Conservation (phyloP, 2,113 vertebrate genomes). For the Oreotrochilus melanogaster region DNA sequence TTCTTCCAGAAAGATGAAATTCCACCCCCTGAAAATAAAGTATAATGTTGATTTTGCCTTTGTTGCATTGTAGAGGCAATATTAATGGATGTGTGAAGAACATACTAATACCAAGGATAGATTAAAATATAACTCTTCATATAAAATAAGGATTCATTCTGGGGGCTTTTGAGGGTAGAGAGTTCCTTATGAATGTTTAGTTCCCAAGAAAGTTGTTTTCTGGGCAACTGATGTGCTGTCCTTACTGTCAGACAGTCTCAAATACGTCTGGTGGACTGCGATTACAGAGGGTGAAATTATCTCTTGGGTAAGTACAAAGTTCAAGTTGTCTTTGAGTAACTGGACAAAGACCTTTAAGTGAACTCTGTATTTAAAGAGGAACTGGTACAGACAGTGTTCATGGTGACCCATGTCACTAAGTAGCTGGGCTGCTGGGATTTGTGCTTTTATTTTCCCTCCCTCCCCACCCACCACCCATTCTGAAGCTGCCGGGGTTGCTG, state of each 20-base stretch:
- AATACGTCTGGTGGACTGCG: background rate
- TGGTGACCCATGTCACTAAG: background rate
- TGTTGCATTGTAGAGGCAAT: background rate
- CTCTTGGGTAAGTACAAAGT: background rate
- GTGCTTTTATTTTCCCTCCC: background rate
- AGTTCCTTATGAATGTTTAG: background rate
- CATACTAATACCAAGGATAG: background rate
- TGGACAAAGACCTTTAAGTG: background rate
- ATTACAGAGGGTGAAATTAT: background rate
- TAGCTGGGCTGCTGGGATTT: background rate
- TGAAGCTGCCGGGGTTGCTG: background rate
- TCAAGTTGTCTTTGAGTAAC: constrained; percentile 2
- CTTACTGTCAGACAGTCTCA: background rate
- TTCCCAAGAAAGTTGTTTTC: background rate
- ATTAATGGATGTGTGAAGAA: background rate
- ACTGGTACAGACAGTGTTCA: background rate
- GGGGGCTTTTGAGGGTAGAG: background rate
- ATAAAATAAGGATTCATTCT: background rate
- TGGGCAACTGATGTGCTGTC: background rate
- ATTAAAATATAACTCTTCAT: background rate
- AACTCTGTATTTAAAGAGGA: background rate
- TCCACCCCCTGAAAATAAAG: background rate
- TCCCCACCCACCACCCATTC: accelerated
- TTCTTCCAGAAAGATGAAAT: background rate
- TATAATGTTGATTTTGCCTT: background rate